These are phyloP conservation scores for Acheta domesticus DNA, from an alignment of 2,888 invertebrate genomes.

Conservation along the genomic window DNA sequence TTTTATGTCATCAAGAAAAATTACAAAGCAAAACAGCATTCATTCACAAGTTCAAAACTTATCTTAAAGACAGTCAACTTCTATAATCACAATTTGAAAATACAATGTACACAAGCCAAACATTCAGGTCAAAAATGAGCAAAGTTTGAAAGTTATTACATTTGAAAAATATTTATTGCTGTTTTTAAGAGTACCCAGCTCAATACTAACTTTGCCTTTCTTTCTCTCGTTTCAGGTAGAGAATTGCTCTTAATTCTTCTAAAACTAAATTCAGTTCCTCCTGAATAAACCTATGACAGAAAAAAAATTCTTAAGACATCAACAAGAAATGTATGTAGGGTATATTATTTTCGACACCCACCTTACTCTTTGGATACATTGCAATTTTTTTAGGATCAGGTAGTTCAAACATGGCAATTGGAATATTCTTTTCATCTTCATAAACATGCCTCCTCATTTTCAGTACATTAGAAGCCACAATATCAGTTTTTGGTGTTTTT, in stretches of 20 bases:
- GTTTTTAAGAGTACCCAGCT: too few species aligned
- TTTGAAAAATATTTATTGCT: too few species aligned
- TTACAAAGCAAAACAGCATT: too few species aligned
- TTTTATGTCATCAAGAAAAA: too few species aligned
- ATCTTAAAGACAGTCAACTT: too few species aligned
- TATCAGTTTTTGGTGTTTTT: background rate
- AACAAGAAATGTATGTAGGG: too few species aligned
- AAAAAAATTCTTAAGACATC: background rate
- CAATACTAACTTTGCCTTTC: too few species aligned
- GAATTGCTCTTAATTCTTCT: conserved; percentile 66
- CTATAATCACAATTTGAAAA: too few species aligned
- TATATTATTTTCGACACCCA: conserved; percentile 37
- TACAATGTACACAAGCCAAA: too few species aligned
- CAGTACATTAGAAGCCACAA: conserved; percentile 37
- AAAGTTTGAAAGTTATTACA: too few species aligned
- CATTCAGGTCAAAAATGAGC: too few species aligned
- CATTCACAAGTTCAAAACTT: too few species aligned
- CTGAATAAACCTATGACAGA: conserved; percentile 51
- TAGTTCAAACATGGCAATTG: conserved; percentile 40
- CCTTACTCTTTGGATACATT: conserved; percentile 67
- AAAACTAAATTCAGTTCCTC: conserved; percentile 69
- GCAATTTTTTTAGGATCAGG: conserved; percentile 58
- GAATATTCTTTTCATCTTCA: conserved; percentile 25
- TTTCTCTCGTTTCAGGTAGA: conserved; percentile 37
- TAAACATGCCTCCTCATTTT: conserved; percentile 43